Percentiles rank a stretch among this genome's conserved stretches.
These are phyloP conservation scores for Aporrectodea caliginosa DNA, from an alignment of 1,140 invertebrate genomes.

Conservation along the genomic window DNA sequence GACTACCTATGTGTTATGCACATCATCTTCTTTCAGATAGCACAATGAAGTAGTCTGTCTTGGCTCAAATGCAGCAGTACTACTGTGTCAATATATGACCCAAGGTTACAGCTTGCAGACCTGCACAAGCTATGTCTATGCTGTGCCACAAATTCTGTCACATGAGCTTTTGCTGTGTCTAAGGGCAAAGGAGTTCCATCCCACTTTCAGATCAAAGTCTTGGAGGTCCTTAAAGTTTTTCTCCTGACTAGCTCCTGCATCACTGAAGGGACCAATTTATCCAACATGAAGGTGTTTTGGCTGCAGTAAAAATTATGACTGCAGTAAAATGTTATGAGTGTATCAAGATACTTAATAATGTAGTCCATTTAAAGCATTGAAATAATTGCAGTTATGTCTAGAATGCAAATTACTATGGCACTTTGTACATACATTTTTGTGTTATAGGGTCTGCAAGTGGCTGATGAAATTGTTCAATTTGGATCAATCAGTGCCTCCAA, in stretches of 20 bases:
- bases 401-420: not conserved
- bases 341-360: not conserved
- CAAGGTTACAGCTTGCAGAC: no score
- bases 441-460: conserved; percentile 69
- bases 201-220: not conserved
- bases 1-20: not conserved
- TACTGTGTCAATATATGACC: no score
- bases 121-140: no score
- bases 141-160: no score
- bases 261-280: not conserved
- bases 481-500: conserved; percentile 74
- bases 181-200: not conserved
- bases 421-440: conserved; percentile 10
- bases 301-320: not conserved
- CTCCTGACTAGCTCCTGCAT: not conserved
- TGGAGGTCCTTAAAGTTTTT: not conserved
- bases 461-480: conserved; percentile 75
- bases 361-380: not conserved
- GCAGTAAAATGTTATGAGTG: not conserved
- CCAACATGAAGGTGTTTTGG: not conserved
- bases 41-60: no score
- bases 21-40: not conserved
- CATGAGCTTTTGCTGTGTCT: not conserved
- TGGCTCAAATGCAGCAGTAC: no score
- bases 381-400: conserved; percentile 31